These are phyloP conservation scores for Odontomachus brunneus DNA, from an alignment of 1,140 invertebrate genomes.

Conservation along the genomic window DNA sequence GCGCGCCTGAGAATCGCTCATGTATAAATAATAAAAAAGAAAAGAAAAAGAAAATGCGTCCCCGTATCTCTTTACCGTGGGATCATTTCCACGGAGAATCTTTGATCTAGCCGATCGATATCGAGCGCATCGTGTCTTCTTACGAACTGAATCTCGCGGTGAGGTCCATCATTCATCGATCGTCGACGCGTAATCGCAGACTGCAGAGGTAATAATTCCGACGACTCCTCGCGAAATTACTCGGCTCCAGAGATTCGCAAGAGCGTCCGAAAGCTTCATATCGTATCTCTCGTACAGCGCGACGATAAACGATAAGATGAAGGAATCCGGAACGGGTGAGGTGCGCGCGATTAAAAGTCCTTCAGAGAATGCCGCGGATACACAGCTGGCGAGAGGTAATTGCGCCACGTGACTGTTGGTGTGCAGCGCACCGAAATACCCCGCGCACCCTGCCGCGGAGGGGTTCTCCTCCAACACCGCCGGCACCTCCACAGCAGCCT, in stretches of 20 bases:
- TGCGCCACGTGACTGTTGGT: slow-evolving; percentile 80
- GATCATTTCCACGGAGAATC: background rate
- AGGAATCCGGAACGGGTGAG: slow-evolving; percentile 60
- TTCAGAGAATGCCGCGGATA: slow-evolving; percentile 78
- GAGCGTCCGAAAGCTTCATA: background rate
- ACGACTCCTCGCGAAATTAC: background rate
- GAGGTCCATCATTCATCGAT: background rate
- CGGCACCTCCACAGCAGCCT: slow-evolving; percentile 65
- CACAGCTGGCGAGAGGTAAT: slow-evolving; percentile 79
- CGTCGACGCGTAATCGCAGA: background rate
- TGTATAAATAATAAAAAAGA: background rate
- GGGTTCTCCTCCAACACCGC: slow-evolving; percentile 28
- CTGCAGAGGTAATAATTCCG: background rate
- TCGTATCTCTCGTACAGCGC: slow-evolving; percentile 68
- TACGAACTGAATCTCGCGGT: background rate
- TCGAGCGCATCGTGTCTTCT: background rate
- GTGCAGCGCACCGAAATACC: slow-evolving; percentile 68
- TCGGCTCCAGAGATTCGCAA: background rate
- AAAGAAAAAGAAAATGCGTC: background rate
- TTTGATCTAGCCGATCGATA: background rate
- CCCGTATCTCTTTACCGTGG: background rate
- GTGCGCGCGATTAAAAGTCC: slow-evolving; percentile 77
- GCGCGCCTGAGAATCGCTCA: background rate
- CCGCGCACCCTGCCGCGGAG: slow-evolving; percentile 48
- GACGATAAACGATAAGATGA: slow-evolving; percentile 74